These are phyloP conservation scores for Porites lobata DNA, from an alignment of 92 coral and sea anemone genomes.

Conservation along the genomic window DNA sequence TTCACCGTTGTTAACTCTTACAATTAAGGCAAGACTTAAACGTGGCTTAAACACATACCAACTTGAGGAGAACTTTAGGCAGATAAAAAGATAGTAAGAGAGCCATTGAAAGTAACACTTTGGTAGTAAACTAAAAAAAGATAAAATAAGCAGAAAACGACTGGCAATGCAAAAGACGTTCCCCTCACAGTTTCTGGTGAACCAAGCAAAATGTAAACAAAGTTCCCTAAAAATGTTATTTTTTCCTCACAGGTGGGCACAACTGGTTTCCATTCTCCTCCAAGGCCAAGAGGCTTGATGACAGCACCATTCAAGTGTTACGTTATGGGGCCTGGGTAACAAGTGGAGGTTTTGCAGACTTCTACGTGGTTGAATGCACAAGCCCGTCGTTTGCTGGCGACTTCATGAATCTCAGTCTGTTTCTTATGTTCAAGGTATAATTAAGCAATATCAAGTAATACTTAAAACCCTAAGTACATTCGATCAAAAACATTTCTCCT, in stretches of 20 bases:
- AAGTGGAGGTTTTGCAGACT: constrained; percentile 79
- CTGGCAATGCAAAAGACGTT: too few species aligned
- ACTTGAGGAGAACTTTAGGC: too few species aligned
- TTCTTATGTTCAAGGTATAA: constrained; percentile 62
- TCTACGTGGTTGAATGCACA: constrained; percentile 74
- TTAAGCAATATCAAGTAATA: not conserved
- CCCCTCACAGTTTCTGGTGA: too few species aligned
- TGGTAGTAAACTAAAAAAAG: too few species aligned
- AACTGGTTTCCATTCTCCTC: constrained; percentile 78
- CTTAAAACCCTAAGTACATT: not conserved
- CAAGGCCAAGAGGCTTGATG: constrained; percentile 62
- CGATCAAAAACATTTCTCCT: too few species aligned
- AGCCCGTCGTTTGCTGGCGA: constrained; percentile 70
- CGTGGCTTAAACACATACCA: too few species aligned
- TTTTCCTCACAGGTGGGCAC: constrained; percentile 59
- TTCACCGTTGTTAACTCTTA: too few species aligned
- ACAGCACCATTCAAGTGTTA: constrained; percentile 68
- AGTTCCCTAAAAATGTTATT: not conserved
- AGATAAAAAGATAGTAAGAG: too few species aligned
- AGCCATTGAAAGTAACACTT: too few species aligned
- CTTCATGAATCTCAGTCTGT: constrained; percentile 63
- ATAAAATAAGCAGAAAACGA: too few species aligned
- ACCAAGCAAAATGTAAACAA: not conserved
- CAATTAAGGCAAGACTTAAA: too few species aligned
- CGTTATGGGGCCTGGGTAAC: constrained; percentile 81